phyloP scores from a whole-genome alignment of 2,113 vertebrate genomes.

The Fregetta grallaria region DNA sequence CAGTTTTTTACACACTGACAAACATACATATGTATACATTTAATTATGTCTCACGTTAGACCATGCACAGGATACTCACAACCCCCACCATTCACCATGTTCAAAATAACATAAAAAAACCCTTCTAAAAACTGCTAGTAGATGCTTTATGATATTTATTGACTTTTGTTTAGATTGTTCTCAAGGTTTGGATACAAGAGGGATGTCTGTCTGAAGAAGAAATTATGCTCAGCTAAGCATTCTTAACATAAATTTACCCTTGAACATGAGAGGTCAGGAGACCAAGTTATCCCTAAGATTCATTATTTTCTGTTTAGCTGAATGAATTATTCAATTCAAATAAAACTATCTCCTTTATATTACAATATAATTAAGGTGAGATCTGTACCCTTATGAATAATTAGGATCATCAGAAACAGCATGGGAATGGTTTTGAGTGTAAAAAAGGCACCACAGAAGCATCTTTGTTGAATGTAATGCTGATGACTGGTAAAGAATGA shows the following conservation, averaged over 20 bases:
- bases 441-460: neutral
- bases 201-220: neutral
- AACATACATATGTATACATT: too few species aligned
- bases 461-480: neutral
- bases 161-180: neutral
- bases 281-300: neutral
- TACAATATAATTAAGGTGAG: neutral
- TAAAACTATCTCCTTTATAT: neutral
- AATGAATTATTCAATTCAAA: neutral
- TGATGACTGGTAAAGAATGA: neutral
- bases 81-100: rapidly evolving
- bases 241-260: neutral
- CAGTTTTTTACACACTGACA: neutral
- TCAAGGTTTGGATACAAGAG: neutral
- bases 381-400: neutral
- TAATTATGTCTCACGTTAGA: neutral
- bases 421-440: neutral
- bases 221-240: neutral
- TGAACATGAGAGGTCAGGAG: neutral
- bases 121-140: neutral
- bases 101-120: neutral
- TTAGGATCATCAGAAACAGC: neutral
- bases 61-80: neutral
- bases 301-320: neutral
- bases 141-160: neutral